These are phyloP conservation scores for Apeltes quadracus DNA, from an alignment of 2,113 vertebrate species.

Conservation along the genomic window DNA sequence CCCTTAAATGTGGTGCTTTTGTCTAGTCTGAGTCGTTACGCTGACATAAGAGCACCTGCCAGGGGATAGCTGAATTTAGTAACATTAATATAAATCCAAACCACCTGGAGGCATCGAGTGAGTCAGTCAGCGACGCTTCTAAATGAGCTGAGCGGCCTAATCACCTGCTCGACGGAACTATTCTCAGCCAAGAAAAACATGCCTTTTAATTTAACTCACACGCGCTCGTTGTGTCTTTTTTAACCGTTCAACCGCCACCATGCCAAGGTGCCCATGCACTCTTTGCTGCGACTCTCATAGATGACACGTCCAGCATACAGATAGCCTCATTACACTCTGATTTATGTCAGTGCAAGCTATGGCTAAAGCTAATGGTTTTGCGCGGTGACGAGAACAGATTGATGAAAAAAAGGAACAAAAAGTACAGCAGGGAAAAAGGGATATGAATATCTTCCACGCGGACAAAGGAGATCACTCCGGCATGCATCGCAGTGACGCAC, in stretches of 20 bases:
- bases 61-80: slow-evolving; percentile 35
- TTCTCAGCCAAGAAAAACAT: background rate
- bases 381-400: background rate
- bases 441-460: slow-evolving; percentile 3
- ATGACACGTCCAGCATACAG: slow-evolving; percentile 53
- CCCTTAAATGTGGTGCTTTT: slow-evolving; percentile 3
- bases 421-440: background rate
- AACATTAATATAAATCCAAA: slow-evolving; percentile 56
- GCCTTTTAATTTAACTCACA: slow-evolving; percentile 27
- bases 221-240: slow-evolving; percentile 31
- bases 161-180: slow-evolving; percentile 39
- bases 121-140: slow-evolving; percentile 35
- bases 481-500: slow-evolving; percentile 2
- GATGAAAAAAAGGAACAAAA: slow-evolving; percentile 30
- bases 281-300: slow-evolving; percentile 44
- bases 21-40: slow-evolving; percentile 9
- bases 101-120: slow-evolving; percentile 42
- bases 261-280: background rate
- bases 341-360: slow-evolving; percentile 44
- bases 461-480: background rate
- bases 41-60: slow-evolving; percentile 26
- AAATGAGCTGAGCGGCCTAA: slow-evolving; percentile 49
- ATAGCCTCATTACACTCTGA: slow-evolving; percentile 62
- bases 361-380: slow-evolving; percentile 26
- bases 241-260: slow-evolving; percentile 20